Base-by-base conservation (phyloP, 1,140 invertebrate species). In the Brachionus sp. region DNA sequence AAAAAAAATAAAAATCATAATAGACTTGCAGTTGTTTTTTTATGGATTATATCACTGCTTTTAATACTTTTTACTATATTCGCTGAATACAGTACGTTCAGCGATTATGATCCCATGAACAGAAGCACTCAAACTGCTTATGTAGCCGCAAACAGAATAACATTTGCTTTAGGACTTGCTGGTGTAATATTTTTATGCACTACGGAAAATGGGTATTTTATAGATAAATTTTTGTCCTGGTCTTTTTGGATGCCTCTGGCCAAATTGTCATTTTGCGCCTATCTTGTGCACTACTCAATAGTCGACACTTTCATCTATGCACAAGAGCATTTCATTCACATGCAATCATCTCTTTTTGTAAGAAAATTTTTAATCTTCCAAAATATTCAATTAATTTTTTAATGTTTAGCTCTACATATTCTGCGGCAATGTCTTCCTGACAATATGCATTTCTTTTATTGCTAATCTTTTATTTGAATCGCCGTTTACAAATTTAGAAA, bases 231-330 rank as follows among this genome's bases (percentile, higher is more conserved):
- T 23, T 90, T 97, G 16, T 95, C 94, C 0, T 94, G 94, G 88
- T 91, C 92, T 39, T 91, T 93, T 0, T 91, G 95, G 53, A 91
- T 95, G 84, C 95, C 95, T 0, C 89, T 96, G n/a, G 94, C 93
- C 84, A 91, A 95, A 68, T 91, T 97, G 44, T 95, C 95, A 0
- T 97, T 95, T 88, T 94, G 94, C 87, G 93, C 94, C 9, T 97
- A 96, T 88, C 91, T 97, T 29, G 91, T 96, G 10, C 95, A 96
- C 89, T 87, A 53, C 12, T 64, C 66, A 70, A 7, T 70, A n/a
- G 29, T 70, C 5, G 66, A 70, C n/a, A 37, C 29, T n/a, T 70
- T 70, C n/a, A 37, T 70, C 5, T 70, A 70, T 70, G 66, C 66
- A 7, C 66, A 70, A 70, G 66, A 70, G 16, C 66, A 70, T 37